Conservation (phyloP, 2,113 vertebrate genomes). For the Larimichthys polyactis region DNA sequence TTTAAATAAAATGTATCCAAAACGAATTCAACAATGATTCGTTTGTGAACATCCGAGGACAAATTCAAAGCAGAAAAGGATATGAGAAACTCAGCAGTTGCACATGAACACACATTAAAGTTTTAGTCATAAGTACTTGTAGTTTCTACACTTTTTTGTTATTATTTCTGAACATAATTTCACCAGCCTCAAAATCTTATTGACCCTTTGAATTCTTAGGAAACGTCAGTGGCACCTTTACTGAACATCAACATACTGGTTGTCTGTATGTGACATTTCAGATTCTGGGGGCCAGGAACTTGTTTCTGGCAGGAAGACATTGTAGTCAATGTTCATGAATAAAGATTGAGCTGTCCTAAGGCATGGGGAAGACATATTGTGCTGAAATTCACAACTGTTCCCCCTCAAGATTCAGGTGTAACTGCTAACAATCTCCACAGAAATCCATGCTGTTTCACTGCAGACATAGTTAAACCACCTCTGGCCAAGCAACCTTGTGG, state of each 20-base stretch:
- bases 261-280: slow-evolving; percentile 12
- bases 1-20: too few relatives aligned
- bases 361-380: slow-evolving; percentile 15
- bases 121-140: background rate
- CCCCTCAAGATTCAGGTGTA: background rate
- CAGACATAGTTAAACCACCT: slow-evolving; percentile 28
- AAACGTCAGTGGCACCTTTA: slow-evolving; percentile 4
- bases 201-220: background rate
- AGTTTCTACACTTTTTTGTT: background rate
- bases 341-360: slow-evolving; percentile 29
- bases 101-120: background rate
- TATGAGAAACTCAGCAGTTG: background rate
- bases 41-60: background rate
- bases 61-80: background rate
- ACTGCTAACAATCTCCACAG: slow-evolving; percentile 21
- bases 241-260: background rate
- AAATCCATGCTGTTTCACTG: slow-evolving; percentile 42
- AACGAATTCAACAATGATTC: background rate
- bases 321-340: slow-evolving; percentile 41
- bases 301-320: slow-evolving; percentile 15
- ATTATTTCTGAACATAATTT: background rate
- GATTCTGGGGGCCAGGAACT: slow-evolving; percentile 30
- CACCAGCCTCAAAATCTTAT: background rate
- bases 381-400: slow-evolving; percentile 12
- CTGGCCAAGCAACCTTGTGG: slow-evolving; percentile 19